A percentile compares a stretch with the other conserved stretches of the same genome.
Evolutionary conservation across 2,797 vertebrate genomes (phyloP).

Genomic region (Rhinatrema bivittatum): DNA sequence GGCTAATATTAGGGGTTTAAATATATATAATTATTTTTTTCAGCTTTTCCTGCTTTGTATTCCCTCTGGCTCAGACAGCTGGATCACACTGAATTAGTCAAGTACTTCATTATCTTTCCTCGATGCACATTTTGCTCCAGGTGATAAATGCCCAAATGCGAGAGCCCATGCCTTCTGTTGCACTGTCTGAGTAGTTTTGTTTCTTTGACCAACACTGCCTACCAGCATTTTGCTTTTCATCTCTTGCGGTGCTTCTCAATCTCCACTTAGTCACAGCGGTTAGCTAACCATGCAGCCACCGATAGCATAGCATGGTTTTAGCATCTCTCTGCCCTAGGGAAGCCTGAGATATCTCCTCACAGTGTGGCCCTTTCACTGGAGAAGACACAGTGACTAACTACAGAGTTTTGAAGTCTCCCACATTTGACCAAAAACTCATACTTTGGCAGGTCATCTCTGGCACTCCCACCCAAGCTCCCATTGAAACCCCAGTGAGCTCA

Average conservation of each 20-base stretch:
- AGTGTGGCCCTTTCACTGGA: constrained; percentile 50
- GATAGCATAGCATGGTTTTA: constrained; percentile 45
- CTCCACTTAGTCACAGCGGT: constrained; percentile 60
- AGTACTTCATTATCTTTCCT: constrained; percentile 80
- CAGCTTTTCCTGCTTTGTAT: constrained; percentile 64
- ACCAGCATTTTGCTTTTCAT: constrained; percentile 57
- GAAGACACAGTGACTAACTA: constrained; percentile 63
- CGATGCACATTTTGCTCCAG: constrained; percentile 81
- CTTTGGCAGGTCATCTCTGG: too few species aligned
- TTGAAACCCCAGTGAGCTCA: too few species aligned
- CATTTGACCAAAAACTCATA: too few species aligned
- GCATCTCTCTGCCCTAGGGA: constrained; percentile 51
- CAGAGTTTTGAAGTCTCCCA: too few species aligned
- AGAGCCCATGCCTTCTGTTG: constrained; percentile 72
- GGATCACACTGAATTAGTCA: constrained; percentile 85
- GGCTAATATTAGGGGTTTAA: constrained; percentile 65
- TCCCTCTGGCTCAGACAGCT: constrained; percentile 91
- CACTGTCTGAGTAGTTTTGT: constrained; percentile 75
- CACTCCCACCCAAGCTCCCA: too few species aligned
- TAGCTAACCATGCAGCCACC: constrained; percentile 64
- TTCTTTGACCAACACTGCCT: constrained; percentile 56
- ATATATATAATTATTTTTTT: too few species aligned
- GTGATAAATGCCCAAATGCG: constrained; percentile 71
- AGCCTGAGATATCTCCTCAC: constrained; percentile 66
- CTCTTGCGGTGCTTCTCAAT: constrained; percentile 56